Base-by-base conservation (phyloP, 1,140 invertebrate species). In the Sycophila sp. region DNA sequence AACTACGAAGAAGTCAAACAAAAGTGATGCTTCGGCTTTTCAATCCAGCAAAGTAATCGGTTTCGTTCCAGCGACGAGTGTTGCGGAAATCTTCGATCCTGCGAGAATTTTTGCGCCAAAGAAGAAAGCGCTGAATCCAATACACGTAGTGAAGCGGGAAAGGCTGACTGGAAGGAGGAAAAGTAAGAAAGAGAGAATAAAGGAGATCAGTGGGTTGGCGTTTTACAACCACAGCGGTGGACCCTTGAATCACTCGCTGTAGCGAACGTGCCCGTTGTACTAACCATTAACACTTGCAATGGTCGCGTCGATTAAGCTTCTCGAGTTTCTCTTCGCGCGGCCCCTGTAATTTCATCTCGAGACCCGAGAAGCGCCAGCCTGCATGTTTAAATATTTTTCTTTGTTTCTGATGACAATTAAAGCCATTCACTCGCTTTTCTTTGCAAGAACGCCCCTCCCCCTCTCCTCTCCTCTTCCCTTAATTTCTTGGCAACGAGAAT, bases 231-330 rank as follows among this genome's bases (percentile, higher is more conserved):
- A 28, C 69, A 75, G 70, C 69, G 71, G 8, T 26, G 7, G 67
- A 66, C 67, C 69, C 63, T 70, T 72, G 74, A 77, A 77, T 77
- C 74, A 69, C 71, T 72, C 42, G 42, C 22, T 32, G 58, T 36
- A 36, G 28, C 51, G 38, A 71, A 77, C 76, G 76, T 77, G 74
- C 73, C 56, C 60, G 68, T 72, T 72, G 47, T 77, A 73, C 71
- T 10, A 68, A 77, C 70, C 70, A 72, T 69, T 59, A 55, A 32
- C 58, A 72, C 74, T 74, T 26, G 32, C 24, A 63, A 63, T 47
- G 28, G 17, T 38, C 58, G 11, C 24, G 34, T 38, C n/a, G 60
- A 63, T 63, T 63, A 15, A 26, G 7, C 42, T 22, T 13, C 13
- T 42, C 22, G 22, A 53, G 49, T 6, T 17, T 8, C 32, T 34